Base-by-base conservation (phyloP, 2,888 invertebrate genomes). In the Pseudoips prasinana region DNA sequence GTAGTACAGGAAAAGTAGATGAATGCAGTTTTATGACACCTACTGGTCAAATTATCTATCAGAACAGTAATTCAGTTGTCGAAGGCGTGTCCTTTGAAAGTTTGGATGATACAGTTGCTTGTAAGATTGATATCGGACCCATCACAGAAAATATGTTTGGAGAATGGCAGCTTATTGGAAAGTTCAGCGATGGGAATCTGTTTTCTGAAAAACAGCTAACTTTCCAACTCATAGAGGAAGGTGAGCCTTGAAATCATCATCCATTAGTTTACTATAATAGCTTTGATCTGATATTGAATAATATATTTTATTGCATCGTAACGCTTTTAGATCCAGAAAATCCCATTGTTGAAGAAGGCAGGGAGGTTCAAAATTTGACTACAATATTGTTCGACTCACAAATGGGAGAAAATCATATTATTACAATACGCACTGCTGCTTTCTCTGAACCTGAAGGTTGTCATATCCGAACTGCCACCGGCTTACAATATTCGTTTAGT, bases 381-480 rank as follows among this genome's bases (percentile, higher is more conserved):
- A 22, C 33, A 10, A 31, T 39, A 19, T 30, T 19, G 8, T 23
- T 60, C 0, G 26, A 49, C n/a, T 44, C 62, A 2, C 29, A 30
- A 18, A 50, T 71, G 7, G 58, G 56, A 6, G 33, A 22, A 1
- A 51, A 19, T 0, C 66, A 71, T 24, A 48, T 18, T 1, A 10
- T 80, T n/a, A 40, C 31, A 1, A 73, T 76, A 14, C 14, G 25
- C 1, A 31, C 36, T 1, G 32, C 19, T 7, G 7, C 11, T 1
- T 54, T 57, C 23, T 18, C 47, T 9, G 22, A 29, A 7, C 51
- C 41, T n/a, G 67, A 78, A 32, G 67, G 60, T 32, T 85, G 85
- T 39, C 66, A 64, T 22, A 26, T 85, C 20, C 42, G 60, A 14
- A 69, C 71, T 2, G 80, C 82, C 4, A 39, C 55, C 2, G 76